Evolutionary conservation across 2,113 vertebrate genomes (phyloP).

Genomic region (Hippocampus mohnikei): DNA sequence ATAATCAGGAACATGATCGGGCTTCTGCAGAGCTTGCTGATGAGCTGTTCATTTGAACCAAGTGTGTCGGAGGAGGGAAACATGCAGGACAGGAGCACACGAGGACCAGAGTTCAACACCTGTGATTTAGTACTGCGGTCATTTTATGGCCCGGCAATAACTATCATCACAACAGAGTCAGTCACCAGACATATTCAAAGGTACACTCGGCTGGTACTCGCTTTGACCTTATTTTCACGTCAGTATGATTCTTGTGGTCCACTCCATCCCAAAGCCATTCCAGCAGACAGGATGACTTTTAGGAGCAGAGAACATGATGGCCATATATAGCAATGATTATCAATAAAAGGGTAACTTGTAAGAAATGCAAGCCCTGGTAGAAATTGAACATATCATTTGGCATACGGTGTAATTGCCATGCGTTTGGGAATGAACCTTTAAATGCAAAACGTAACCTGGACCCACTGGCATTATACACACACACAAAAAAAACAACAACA

Average conservation of each 20-base stretch:
- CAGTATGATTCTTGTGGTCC: background rate
- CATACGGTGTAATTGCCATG: background rate
- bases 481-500: background rate
- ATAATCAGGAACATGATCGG: no score
- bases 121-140: background rate
- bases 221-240: background rate
- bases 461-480: conserved; percentile 28
- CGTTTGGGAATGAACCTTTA: background rate
- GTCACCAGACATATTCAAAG: background rate
- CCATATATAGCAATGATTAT: background rate
- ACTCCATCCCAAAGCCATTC: background rate
- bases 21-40: no score
- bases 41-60: no score
- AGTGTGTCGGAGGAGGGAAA: no score
- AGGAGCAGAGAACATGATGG: background rate
- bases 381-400: background rate
- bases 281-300: background rate
- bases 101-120: no score
- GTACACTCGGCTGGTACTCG: background rate
- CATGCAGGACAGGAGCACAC: no score
- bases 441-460: background rate
- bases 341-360: background rate
- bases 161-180: background rate
- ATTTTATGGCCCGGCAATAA: background rate
- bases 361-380: background rate